phyloP scores from a whole-genome alignment of 2,888 invertebrate species.

The Pardosa pseudoannulata region DNA sequence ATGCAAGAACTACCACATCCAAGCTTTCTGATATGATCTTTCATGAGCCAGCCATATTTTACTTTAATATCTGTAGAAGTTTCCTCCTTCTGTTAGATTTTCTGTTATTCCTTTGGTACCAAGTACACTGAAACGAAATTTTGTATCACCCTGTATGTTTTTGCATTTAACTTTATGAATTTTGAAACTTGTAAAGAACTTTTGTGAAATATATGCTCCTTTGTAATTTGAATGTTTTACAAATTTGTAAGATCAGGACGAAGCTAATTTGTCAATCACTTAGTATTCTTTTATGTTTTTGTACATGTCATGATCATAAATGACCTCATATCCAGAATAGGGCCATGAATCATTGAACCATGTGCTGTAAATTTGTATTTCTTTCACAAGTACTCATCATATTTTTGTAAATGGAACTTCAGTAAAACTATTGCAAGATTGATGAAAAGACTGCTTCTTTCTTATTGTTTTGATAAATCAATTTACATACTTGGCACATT shows the following conservation, averaged over 20 bases:
- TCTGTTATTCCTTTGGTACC: too few relatives aligned
- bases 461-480: background rate
- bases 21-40: too few relatives aligned
- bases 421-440: constrained; percentile 68
- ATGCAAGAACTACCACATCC: too few relatives aligned
- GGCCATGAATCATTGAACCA: constrained; percentile 60
- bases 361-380: constrained; percentile 70
- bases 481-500: too few relatives aligned
- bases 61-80: too few relatives aligned
- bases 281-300: constrained; percentile 24
- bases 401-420: constrained; percentile 70
- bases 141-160: constrained; percentile 29
- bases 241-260: constrained; percentile 20
- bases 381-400: constrained; percentile 67
- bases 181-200: background rate
- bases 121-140: background rate
- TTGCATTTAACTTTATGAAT: constrained; percentile 9
- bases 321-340: constrained; percentile 31
- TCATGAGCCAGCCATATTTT: too few relatives aligned
- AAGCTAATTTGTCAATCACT: constrained; percentile 39
- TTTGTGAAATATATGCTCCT: background rate
- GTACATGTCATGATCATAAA: constrained; percentile 39
- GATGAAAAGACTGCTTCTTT: background rate
- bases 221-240: background rate
- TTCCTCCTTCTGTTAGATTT: too few relatives aligned